Evolutionary conservation across 2,888 invertebrate genomes (phyloP), one percentile per base, ranked within the genome.

Genomic region (Lepidocyrtinus sp.): DNA sequence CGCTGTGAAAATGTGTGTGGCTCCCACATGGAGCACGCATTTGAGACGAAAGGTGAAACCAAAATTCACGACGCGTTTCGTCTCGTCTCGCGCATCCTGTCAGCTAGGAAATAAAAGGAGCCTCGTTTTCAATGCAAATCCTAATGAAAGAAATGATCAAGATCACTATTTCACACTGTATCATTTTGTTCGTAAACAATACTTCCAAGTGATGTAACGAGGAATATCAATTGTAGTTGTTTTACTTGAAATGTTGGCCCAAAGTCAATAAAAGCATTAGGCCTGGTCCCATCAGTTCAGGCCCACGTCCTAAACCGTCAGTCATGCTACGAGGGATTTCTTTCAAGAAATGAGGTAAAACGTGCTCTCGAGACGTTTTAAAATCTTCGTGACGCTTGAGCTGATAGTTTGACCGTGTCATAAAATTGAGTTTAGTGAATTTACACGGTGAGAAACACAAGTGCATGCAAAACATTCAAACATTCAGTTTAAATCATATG

Each of bases 11-110:
- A 67, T 46, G 7, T 46, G 36, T 67, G 67, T 59, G 36, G 12
- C 55, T 12, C 61, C 73, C 72, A 67, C 73, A 73, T 63, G 59
- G 62, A 72, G 61, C 24, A 68, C 59, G n/a, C n/a, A n/a, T 67
- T 59, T 73, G 55, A 72, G 72, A 73, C 78, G 78, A 73, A 78
- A 78, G 78, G 78, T 78, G 78, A 78, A 78, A 78, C 78, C 68
- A 73, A 55, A n/a, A 67, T 68, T 61, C 61, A 21, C 9, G 55
- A 46, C 64, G 63, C 50, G 55, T 61, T 70, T 26, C 17, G 3
- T 25, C n/a, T 5, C 69, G 17, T 69, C 24, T 9, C 36, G 9
- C 26, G 62, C 26, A 63, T 27, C 64, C 65, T 17, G 65, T 65
- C 62, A 78, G 59, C 68, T 65, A 67, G 72, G 63, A 73, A 73